Conservation (phyloP, 1,140 invertebrate species). For the Ceratoteleas bidentatus region DNA sequence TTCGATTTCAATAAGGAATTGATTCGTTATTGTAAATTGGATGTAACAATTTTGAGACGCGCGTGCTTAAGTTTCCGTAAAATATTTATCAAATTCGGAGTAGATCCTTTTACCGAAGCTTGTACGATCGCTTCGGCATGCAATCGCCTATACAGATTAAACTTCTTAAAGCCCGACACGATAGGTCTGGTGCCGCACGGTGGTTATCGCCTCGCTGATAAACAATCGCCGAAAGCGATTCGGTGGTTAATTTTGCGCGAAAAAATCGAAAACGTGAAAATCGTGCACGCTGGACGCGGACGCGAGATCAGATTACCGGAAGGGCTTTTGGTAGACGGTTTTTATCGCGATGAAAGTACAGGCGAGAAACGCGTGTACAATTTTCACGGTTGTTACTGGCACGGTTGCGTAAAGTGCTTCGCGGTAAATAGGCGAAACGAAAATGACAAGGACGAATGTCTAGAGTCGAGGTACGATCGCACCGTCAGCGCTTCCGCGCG, state of each 20-base stretch:
- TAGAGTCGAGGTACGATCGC: not conserved
- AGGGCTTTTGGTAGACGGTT: constrained; percentile 23
- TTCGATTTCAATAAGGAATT: not conserved
- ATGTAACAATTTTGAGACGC: not conserved
- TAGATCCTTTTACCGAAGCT: not conserved
- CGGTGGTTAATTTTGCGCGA: constrained; percentile 4
- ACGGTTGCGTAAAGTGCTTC: constrained; percentile 37
- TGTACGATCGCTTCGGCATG: not conserved
- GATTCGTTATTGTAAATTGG: not conserved
- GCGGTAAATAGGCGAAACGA: constrained; percentile 8
- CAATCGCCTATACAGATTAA: constrained; percentile 11
- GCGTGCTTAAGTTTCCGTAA: not conserved
- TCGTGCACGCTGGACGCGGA: not conserved
- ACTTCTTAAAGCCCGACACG: constrained; percentile 11
- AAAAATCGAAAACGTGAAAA: not conserved
- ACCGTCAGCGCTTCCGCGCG: not conserved
- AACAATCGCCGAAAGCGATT: constrained; percentile 7
- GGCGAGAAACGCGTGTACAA: constrained; percentile 24
- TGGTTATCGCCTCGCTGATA: constrained; percentile 10
- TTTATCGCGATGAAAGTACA: constrained; percentile 9
- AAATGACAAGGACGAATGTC: not conserved
- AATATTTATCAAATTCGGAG: too few species aligned
- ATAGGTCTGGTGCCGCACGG: constrained; percentile 14
- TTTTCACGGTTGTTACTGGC: constrained; percentile 58
- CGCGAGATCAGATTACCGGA: constrained; percentile 6